A percentile compares a stretch with the other conserved stretches of the same genome.
Conservation (phyloP, 1,140 invertebrate genomes). For the Euura saliciscinereae region DNA sequence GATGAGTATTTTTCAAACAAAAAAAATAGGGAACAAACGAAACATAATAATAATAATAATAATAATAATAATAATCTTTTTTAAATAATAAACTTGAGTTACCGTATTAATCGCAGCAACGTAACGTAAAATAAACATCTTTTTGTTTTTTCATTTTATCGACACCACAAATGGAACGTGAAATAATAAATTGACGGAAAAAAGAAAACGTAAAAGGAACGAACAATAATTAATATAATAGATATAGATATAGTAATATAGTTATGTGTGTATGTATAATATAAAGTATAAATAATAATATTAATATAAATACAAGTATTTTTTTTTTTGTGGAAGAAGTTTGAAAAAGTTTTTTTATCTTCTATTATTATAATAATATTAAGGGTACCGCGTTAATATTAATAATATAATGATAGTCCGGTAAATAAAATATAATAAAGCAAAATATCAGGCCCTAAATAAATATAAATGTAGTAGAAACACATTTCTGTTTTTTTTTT, state of each 20-base stretch:
- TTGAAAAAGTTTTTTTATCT: too few species aligned
- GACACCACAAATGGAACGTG: constrained; percentile 7
- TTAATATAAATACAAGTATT: not conserved
- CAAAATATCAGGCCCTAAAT: constrained; percentile 23
- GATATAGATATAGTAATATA: too few species aligned
- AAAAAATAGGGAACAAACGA: not conserved
- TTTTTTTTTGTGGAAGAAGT: constrained; percentile 10
- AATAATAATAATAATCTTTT: not conserved
- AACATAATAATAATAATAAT: constrained; percentile 12
- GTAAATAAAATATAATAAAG: constrained; percentile 33
- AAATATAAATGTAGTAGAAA: too few species aligned
- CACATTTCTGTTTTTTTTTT: too few species aligned
- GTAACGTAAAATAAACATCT: not conserved
- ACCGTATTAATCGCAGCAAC: constrained; percentile 8
- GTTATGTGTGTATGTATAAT: not conserved
- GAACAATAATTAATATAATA: constrained; percentile 28
- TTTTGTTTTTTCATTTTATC: not conserved
- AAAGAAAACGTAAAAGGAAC: constrained; percentile 15
- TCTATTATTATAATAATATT: too few species aligned
- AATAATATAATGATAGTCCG: constrained; percentile 19
- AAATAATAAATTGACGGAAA: not conserved
- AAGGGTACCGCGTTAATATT: constrained; percentile 2
- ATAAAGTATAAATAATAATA: too few species aligned
- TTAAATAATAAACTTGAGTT: constrained; percentile 1
- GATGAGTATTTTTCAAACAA: not conserved